Base-by-base conservation (phyloP, 2,888 invertebrate species). In the Tetheella fluctuosa region DNA sequence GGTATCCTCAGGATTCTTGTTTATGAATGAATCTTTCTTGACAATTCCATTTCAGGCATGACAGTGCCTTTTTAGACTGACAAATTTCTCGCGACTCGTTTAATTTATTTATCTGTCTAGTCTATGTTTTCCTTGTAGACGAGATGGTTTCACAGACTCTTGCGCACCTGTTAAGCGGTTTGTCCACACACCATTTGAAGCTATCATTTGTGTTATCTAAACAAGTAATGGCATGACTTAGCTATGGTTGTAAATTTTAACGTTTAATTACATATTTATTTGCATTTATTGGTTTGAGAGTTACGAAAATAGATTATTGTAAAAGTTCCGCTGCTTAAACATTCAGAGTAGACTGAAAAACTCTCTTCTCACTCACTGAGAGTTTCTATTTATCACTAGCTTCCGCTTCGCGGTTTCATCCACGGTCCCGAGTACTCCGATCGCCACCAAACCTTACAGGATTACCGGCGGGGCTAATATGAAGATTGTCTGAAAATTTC, bases 161-260 rank as follows among this genome's bases (percentile, higher is more conserved):
- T 68, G 73, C 67, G 66, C 74, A 72, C 76, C 73, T 76, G 74
- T 64, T 62, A 62, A 66, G 71, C 61, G 61, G 73, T 74, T 71
- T 71, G 73, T 74, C 74, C 69, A 72, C 71, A 66, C 66, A 64
- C 73, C 67, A 64, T 71, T 71, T 69, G 70, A 58, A 73, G 72
- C 73, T 80, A 81, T 78, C 79, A 57, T 61, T 61, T 64, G 65
- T 71, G 71, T 77, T 74, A 80, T 79, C 79, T 67, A 58, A 57
- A 68, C 69, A 67, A 65, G 68, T 72, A 69, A 71, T 73, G 61
- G 68, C 59, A 55, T 62, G 59, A 61, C 64, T 69, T 68, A 69
- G 71, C 71, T 66, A 71, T 63, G 62, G 61, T 68, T 63, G 63
- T 61, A 64, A 62, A 65, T 67, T 58, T 60, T 64, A 62, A 64